Evolutionary conservation across 2,113 vertebrate species (phyloP).

Genomic region (Indicator maculatus): DNA sequence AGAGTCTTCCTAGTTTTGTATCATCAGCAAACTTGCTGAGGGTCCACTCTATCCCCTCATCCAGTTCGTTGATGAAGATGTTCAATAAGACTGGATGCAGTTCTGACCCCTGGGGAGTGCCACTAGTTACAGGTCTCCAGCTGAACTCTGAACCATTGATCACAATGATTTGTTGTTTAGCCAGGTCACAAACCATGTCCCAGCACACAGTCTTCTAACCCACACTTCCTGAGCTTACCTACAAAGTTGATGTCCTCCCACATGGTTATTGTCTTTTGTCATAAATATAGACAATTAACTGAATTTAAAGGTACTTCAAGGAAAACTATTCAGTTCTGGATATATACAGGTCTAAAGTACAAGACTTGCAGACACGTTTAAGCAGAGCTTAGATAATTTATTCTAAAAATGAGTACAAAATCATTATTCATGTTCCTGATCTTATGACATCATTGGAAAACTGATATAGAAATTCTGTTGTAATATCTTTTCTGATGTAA

Average conservation of each 20-base stretch:
- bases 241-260: background rate
- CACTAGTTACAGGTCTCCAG: no score
- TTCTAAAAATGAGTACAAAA: background rate
- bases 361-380: background rate
- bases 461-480: background rate
- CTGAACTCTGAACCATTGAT: no score
- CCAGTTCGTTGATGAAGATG: no score
- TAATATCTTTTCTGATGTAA: background rate
- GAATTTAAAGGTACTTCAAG: background rate
- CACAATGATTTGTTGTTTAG: no score
- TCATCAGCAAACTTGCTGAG: no score
- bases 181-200: no score
- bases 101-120: no score
- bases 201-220: no score
- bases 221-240: no score
- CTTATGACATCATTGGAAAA: background rate
- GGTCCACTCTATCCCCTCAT: no score
- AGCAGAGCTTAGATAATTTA: background rate
- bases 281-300: background rate
- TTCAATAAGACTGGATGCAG: no score
- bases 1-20: no score
- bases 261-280: background rate
- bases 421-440: background rate
- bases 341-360: background rate
- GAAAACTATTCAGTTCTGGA: background rate